A percentile compares a stretch with the other conserved stretches of the same genome.
These are phyloP conservation scores for Tachyglossus aculeatus DNA, from an alignment of 2,797 vertebrate species.

Conservation along the genomic window DNA sequence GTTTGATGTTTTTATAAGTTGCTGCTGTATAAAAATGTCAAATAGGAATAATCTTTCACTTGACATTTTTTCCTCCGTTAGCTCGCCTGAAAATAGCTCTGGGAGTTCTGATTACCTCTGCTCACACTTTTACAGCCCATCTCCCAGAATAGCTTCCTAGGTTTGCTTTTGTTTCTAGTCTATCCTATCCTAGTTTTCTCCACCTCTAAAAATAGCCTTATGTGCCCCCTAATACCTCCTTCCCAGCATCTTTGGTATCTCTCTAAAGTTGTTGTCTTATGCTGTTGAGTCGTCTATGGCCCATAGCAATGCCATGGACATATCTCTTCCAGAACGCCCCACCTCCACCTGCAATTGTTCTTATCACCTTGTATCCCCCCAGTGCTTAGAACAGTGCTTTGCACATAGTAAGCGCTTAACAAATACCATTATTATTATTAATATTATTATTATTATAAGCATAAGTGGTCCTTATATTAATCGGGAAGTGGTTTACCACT, in stretches of 20 bases:
- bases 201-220: slow-evolving; percentile 19
- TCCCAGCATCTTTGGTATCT: neutral
- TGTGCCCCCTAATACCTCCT: neutral
- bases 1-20: slow-evolving; percentile 65
- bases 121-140: slow-evolving; percentile 4
- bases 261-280: too few species aligned
- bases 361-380: too few species aligned
- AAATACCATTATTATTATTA: too few species aligned
- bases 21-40: slow-evolving; percentile 62
- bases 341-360: too few species aligned
- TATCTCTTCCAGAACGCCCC: too few species aligned
- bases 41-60: slow-evolving; percentile 55
- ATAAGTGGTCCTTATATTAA: too few species aligned
- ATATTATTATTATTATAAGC: too few species aligned
- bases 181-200: slow-evolving; percentile 1
- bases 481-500: too few species aligned
- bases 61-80: slow-evolving; percentile 55
- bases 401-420: too few species aligned
- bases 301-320: too few species aligned
- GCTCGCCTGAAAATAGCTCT: slow-evolving; percentile 40
- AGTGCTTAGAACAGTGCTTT: too few species aligned
- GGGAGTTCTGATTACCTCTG: slow-evolving; percentile 23
- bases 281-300: too few species aligned
- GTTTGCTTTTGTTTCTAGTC: slow-evolving; percentile 1
- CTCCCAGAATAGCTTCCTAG: slow-evolving; percentile 47